These are phyloP conservation scores for Thalassarche chlororhynchos DNA, from an alignment of 2,113 vertebrate genomes.

Conservation along the genomic window DNA sequence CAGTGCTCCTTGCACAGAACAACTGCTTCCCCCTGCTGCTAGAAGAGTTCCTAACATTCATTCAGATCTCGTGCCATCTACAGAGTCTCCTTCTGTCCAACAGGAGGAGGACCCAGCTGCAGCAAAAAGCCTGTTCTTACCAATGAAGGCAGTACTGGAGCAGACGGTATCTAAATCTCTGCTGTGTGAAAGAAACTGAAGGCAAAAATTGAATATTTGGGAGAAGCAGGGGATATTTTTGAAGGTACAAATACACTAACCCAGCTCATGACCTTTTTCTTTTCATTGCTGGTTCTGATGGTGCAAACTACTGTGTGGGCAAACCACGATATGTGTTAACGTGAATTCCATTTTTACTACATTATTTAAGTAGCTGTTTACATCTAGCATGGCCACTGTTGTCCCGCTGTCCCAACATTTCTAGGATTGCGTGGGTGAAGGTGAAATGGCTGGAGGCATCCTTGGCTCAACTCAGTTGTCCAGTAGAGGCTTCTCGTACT, in stretches of 20 bases:
- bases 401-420: not conserved
- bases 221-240: not conserved
- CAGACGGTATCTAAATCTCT: not conserved
- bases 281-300: not conserved
- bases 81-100: not conserved
- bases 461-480: not conserved
- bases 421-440: not conserved
- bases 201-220: not conserved
- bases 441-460: not conserved
- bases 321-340: not conserved
- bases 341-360: not conserved
- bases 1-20: not conserved
- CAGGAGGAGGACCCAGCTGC: not conserved
- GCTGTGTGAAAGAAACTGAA: not conserved
- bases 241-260: not conserved
- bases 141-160: not conserved
- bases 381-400: not conserved
- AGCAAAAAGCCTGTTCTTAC: not conserved
- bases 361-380: not conserved
- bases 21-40: not conserved
- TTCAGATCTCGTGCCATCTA: not conserved
- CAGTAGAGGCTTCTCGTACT: not conserved
- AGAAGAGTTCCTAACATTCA: not conserved
- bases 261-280: not conserved
- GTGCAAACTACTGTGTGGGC: not conserved